phyloP scores from a whole-genome alignment of 2,113 vertebrate genomes.

The Dascyllus trimaculatus region DNA sequence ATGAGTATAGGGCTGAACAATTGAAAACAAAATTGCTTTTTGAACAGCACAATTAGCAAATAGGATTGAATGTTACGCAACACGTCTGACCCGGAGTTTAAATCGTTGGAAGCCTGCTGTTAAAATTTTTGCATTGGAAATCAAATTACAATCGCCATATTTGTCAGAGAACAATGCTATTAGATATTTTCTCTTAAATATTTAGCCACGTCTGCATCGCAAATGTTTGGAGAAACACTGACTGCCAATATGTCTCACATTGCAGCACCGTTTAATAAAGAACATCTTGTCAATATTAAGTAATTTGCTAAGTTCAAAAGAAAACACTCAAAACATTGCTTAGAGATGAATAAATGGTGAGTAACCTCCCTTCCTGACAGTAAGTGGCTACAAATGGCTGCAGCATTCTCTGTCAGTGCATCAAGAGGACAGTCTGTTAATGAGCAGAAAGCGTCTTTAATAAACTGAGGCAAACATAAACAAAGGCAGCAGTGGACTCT shows the following conservation, averaged over 20 bases:
- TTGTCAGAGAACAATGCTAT: no score
- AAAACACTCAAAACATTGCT: not conserved
- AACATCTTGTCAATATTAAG: not conserved
- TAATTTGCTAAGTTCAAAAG: not conserved
- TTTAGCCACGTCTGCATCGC: no score
- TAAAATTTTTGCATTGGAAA: no score
- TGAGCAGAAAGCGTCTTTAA: conserved; percentile 19
- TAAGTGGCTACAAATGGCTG: conserved; percentile 7
- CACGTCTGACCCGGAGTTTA: no score
- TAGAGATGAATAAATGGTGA: not conserved
- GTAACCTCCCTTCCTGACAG: not conserved
- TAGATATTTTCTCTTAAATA: no score
- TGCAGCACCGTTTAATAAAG: not conserved
- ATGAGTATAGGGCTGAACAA: no score
- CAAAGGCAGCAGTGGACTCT: conserved; percentile 6
- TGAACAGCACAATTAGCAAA: no score
- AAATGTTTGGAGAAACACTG: no score
- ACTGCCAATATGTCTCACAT: not conserved
- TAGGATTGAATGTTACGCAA: no score
- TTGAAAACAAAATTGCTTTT: no score
- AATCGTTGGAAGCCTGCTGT: no score
- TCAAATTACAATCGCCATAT: no score
- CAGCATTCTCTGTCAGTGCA: not conserved
- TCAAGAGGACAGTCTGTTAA: conserved; percentile 21
- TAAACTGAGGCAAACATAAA: conserved; percentile 21